Conservation (phyloP, 2,888 invertebrate species). For the Acronicta psi region DNA sequence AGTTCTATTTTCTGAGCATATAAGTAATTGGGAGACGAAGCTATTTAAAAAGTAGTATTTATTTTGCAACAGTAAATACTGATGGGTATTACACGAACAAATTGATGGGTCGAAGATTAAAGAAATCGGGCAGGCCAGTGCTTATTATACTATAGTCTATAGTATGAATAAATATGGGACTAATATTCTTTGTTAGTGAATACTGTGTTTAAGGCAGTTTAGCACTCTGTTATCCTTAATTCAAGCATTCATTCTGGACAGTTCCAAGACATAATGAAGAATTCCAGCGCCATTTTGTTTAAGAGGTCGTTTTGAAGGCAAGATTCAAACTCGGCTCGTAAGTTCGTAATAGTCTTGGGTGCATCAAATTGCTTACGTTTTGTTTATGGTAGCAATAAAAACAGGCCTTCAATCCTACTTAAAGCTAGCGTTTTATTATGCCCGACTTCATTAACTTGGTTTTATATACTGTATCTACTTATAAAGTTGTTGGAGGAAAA, state of each 20-base stretch:
- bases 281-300: conserved; percentile 21
- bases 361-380: conserved; percentile 53
- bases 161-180: too few species aligned
- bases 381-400: conserved; percentile 59
- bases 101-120: too few species aligned
- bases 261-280: conserved; percentile 24
- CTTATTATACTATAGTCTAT: too few species aligned
- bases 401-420: conserved; percentile 40
- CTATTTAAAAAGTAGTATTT: too few species aligned
- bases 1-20: too few species aligned
- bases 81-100: too few species aligned
- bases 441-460: conserved; percentile 38
- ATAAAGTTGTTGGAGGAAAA: conserved; percentile 9
- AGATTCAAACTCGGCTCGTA: conserved; percentile 19
- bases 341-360: conserved; percentile 28
- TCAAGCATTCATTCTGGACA: conserved; percentile 12
- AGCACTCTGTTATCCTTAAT: not conserved
- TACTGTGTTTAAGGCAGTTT: not conserved
- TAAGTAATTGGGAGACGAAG: too few species aligned
- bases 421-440: conserved; percentile 38
- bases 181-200: too few species aligned
- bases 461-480: conserved; percentile 35
- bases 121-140: too few species aligned
- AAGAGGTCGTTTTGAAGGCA: conserved; percentile 10
- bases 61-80: too few species aligned